Evolutionary conservation across 2,888 invertebrate genomes (phyloP).

Genomic region (Heliconius ethilla): DNA sequence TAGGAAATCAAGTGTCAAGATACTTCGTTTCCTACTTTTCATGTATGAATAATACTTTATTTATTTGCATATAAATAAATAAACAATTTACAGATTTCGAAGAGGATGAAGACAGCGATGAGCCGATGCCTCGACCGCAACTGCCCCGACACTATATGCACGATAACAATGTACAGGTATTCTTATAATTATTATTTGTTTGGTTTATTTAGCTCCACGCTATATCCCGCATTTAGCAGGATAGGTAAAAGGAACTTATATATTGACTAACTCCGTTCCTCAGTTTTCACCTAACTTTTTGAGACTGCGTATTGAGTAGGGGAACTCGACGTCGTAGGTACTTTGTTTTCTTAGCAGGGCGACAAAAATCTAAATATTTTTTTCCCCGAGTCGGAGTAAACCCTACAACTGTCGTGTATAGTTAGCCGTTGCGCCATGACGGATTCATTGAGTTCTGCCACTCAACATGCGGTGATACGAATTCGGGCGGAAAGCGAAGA

Average conservation of each 20-base stretch:
- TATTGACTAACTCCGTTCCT: background rate
- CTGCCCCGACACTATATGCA: conserved; percentile 73
- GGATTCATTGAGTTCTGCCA: background rate
- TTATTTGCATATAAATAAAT: background rate
- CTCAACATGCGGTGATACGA: background rate
- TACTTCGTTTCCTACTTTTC: too few relatives aligned
- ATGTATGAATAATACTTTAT: background rate
- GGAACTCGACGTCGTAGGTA: background rate
- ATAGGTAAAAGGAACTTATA: background rate
- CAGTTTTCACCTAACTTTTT: too few relatives aligned
- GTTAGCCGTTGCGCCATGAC: too few relatives aligned
- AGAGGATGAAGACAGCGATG: conserved; percentile 86
- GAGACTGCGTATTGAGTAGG: too few relatives aligned
- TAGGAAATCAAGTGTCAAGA: too few relatives aligned
- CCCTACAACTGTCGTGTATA: too few relatives aligned
- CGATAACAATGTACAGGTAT: conserved; percentile 73
- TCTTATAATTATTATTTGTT: background rate
- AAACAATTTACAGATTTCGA: conserved; percentile 83
- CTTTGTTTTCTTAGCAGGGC: background rate
- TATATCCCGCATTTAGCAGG: background rate
- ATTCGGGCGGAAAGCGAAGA: background rate
- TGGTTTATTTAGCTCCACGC: background rate
- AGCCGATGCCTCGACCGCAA: conserved; percentile 79
- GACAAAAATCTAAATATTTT: too few relatives aligned
- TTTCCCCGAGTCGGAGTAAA: too few relatives aligned